Conservation (phyloP, 2,113 vertebrate species). For the Centrocercus urophasianus region DNA sequence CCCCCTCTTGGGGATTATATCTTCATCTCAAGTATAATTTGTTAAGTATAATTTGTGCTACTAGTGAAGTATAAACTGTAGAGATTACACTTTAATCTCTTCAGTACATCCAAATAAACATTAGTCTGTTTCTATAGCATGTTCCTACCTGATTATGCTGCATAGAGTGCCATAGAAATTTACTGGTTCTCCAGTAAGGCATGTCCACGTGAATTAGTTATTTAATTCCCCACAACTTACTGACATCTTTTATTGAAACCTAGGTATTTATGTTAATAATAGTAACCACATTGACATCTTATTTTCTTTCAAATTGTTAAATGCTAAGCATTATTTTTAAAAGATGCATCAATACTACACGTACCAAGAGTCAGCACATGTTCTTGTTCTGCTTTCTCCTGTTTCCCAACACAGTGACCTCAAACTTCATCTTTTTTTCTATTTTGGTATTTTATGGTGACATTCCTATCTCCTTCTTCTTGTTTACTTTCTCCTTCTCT, state of each 20-base stretch:
- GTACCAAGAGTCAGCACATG: neutral
- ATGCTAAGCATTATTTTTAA: neutral
- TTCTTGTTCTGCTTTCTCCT: neutral
- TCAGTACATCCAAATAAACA: neutral
- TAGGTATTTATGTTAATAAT: neutral
- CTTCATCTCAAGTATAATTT: neutral
- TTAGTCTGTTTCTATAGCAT: neutral
- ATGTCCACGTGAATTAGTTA: neutral
- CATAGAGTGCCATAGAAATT: neutral
- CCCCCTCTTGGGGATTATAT: neutral
- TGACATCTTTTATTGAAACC: neutral
- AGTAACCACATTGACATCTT: neutral
- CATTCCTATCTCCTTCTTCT: slow-evolving; percentile 5
- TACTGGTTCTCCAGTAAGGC: neutral
- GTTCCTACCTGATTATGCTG: neutral
- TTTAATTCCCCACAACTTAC: neutral
- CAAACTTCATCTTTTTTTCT: neutral
- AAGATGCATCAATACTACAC: neutral
- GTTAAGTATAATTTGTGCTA: neutral
- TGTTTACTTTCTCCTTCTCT: slow-evolving; percentile 2
- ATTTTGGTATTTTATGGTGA: neutral
- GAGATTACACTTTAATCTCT: neutral
- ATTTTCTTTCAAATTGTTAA: neutral
- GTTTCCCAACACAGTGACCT: neutral
- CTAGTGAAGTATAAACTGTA: neutral